Evolutionary conservation across 2,888 invertebrate genomes (phyloP), one percentile per base, ranked within the genome.

Genomic region (Muscina levida): DNA sequence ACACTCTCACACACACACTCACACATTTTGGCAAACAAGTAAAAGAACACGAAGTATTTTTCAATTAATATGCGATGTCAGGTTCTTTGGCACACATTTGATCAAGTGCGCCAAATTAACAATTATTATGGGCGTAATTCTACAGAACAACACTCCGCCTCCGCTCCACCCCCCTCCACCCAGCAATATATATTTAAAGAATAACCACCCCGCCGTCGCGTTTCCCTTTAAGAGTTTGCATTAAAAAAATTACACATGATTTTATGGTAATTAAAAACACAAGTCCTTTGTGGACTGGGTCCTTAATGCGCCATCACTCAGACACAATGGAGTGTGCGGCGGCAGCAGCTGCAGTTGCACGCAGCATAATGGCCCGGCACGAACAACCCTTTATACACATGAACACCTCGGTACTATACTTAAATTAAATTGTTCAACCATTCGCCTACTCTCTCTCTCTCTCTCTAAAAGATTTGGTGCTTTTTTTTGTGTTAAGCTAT

Each of bases 201-300:
- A 57, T 31, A 31, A 31, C 31, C 31, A 37, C 72, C 71, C 59
- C 56, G 77, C 71, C n/a, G n/a, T n/a, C n/a, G n/a, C n/a, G n/a
- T n/a, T n/a, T n/a, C n/a, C n/a, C n/a, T 72, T 73, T 68, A 74
- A 81, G 80, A 77, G 77, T 51, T 31, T 81, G 77, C 67, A 81
- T 81, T 77, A 77, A 39, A 71, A 71, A 80, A 71, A 71, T 67
- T 62, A 24, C 70, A 48, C n/a, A 59, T 53, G 66, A 66, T 51
- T 73, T 62, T 44, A 67, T 37, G 66, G 39, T 80, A 72, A 42
- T 76, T 75, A 71, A 68, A 72, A 57, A 46, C 22, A 44, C 8
- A 48, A 59, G 42, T 4, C 46, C 19, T 42, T 37, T 5, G 37
- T 13, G 10, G 31, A 17, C 44, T 39, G 48, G 44, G 65, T 70